These are phyloP conservation scores for Sinocyclocheilus maitianheensis DNA, from an alignment of 2,113 vertebrate genomes.

Conservation along the genomic window DNA sequence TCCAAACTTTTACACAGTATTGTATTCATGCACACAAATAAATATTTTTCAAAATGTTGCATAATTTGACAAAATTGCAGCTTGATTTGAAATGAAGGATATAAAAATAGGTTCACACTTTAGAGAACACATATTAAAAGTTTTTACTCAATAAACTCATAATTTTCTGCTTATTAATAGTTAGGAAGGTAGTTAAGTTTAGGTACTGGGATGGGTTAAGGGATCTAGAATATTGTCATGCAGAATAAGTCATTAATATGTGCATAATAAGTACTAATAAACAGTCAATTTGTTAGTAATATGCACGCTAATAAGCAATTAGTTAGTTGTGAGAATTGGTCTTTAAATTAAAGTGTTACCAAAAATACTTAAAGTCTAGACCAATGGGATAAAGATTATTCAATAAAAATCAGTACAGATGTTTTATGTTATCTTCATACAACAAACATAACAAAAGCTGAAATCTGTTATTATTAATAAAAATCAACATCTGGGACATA, in stretches of 20 bases:
- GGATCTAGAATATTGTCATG: no score
- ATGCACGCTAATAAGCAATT: no score
- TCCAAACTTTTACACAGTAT: neutral
- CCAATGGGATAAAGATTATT: neutral
- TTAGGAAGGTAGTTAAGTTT: no score
- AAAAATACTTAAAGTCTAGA: neutral
- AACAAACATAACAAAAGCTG: neutral
- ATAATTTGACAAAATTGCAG: neutral
- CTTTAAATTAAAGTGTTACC: neutral
- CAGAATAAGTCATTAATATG: no score
- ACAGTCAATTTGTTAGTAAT: no score
- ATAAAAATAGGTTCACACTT: neutral
- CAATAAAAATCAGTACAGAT: neutral
- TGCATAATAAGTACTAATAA: no score
- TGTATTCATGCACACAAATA: neutral
- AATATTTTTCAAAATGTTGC: neutral
- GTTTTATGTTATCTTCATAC: neutral
- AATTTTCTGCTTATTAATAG: no score
- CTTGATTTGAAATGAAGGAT: neutral
- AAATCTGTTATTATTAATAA: neutral
- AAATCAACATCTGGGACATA: neutral
- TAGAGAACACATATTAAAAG: no score
- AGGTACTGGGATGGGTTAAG: no score
- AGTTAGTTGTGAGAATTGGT: no score
- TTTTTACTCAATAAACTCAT: no score